Evolutionary conservation across 2,113 vertebrate genomes (phyloP), one percentile per base, ranked within the genome.

Genomic region (Thinocorus orbignyianus): DNA sequence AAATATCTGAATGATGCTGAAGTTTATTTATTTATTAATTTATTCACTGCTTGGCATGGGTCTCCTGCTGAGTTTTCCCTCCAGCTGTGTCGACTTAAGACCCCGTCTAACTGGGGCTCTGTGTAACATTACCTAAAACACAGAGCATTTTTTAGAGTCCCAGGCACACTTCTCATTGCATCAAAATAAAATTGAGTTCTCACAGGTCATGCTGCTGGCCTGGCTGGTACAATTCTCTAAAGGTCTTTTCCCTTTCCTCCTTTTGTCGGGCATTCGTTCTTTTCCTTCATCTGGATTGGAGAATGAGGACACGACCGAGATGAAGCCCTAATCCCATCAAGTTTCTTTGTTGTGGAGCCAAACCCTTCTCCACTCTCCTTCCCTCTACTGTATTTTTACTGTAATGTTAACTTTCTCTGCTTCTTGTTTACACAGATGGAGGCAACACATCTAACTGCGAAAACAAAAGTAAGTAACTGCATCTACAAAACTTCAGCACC

Each of bases 391-490:
- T n/a, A 65, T 74, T 91, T 86, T 70, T 9, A 31, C 65, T 81
- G 57, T 37, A 39, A 49, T 10, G 33, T 65, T 76, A 69, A 76
- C 65, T 86, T 92, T 71, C 88, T 37, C 57, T 79, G 41, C 44
- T 84, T 42, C 61, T 57, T 95, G 73, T 95, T 94, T 81, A 39
- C 73, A 94, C 77, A 95, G 95, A 95, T 88, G 82, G 82, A 90
- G 68, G 49, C 62, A 91, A 37, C 86, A 48, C 7, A 0, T 81
- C 74, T 26, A 9, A 41, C 24, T 41, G 77, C 3, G 7, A 89
- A 81, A 79, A 62, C 81, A 79, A 42, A 86, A 86, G 44, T 39
- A 42, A 46, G 17, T 19, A 12, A n/a, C 71, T 49, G 51, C 71
- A 92, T 77, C 84, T 85, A 54, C 80, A 66, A 61, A 92, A 60